phyloP scores from a whole-genome alignment of 2,888 invertebrate genomes.

The Drosophila merina region DNA sequence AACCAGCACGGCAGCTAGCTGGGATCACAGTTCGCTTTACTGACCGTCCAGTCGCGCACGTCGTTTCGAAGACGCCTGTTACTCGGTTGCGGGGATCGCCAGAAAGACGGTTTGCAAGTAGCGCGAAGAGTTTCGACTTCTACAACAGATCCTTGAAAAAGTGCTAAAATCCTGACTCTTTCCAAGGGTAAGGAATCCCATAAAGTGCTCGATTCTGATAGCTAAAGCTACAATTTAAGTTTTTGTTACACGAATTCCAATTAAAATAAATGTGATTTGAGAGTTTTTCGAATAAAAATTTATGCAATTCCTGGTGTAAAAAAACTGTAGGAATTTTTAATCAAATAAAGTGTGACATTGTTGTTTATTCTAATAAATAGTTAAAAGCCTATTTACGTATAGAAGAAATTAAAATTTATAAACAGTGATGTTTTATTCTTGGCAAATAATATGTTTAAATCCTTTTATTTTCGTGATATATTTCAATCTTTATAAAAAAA shows the following conservation, averaged over 20 bases:
- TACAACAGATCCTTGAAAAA: not conserved
- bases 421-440: not conserved
- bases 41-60: conserved; percentile 71
- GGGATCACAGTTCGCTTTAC: conserved; percentile 67
- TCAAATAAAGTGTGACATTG: not conserved
- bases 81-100: conserved; percentile 56
- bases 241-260: not conserved
- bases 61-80: conserved; percentile 72
- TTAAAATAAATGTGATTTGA: not conserved
- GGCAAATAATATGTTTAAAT: not conserved
- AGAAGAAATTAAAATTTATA: not conserved
- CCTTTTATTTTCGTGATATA: not conserved
- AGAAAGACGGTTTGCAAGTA: conserved; percentile 15
- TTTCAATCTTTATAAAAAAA: not conserved
- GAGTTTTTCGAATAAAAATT: not conserved
- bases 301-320: too few species aligned
- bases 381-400: not conserved
- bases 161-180: conserved; percentile 17
- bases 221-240: not conserved
- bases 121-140: conserved; percentile 10
- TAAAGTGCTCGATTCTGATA: not conserved
- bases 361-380: not conserved
- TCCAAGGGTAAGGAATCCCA: conserved; percentile 26
- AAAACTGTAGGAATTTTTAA: not conserved
- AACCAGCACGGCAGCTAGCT: conserved; percentile 46